Conservation (phyloP, 2,113 vertebrate genomes). For the Phalacrocorax carbo region DNA sequence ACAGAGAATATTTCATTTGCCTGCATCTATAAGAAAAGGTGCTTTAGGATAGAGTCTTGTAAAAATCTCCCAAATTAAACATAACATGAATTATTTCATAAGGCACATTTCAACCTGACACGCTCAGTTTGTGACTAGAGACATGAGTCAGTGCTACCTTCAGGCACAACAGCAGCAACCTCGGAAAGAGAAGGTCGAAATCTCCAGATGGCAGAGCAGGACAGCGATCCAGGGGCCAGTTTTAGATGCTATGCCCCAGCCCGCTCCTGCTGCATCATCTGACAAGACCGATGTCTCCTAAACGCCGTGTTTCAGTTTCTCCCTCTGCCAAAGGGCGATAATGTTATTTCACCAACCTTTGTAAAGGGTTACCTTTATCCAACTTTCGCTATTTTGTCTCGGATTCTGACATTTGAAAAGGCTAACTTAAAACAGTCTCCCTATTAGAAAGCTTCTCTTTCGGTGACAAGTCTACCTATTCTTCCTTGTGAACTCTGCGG, state of each 20-base stretch:
- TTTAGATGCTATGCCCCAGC: not conserved
- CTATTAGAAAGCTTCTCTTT: not conserved
- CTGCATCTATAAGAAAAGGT: not conserved
- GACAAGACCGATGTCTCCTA: not conserved
- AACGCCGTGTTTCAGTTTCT: not conserved
- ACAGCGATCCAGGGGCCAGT: not conserved
- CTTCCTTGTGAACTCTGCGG: not conserved
- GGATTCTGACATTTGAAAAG: conserved; percentile 54
- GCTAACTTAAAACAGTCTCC: conserved; percentile 12
- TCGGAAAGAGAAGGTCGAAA: not conserved
- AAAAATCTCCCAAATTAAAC: not conserved
- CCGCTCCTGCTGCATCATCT: not conserved
- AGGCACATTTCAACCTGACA: not conserved
- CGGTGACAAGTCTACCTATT: not conserved
- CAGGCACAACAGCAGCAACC: not conserved
- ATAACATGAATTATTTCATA: not conserved
- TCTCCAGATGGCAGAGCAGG: not conserved
- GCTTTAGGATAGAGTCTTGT: not conserved
- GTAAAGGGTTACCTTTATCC: conserved; percentile 22
- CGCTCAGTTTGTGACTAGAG: not conserved
- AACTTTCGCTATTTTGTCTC: not conserved
- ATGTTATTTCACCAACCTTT: conserved; percentile 58
- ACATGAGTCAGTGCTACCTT: not conserved
- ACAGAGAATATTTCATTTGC: not conserved
- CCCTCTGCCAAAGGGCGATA: conserved; percentile 20